A percentile compares a stretch with the other conserved stretches of the same genome.
phyloP scores from a whole-genome alignment of 1,140 invertebrate species.

The Lineus longissimus region DNA sequence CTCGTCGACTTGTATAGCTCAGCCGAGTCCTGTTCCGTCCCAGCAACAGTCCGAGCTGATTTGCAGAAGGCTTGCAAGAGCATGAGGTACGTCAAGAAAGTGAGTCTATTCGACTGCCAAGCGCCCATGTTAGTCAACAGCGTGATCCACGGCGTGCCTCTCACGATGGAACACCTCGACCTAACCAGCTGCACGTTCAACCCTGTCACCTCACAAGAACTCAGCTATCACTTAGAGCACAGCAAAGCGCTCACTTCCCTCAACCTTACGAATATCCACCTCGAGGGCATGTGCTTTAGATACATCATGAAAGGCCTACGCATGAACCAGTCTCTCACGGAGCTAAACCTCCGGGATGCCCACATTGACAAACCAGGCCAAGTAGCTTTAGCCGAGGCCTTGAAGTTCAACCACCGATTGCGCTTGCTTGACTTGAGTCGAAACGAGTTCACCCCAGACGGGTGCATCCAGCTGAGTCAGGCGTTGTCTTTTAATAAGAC shows the following conservation, averaged over 20 bases:
- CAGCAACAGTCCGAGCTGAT: constrained; percentile 29
- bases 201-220: constrained; percentile 30
- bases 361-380: constrained; percentile 30
- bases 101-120: constrained; percentile 25
- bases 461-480: constrained; percentile 16
- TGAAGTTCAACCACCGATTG: constrained; percentile 33
- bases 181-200: constrained; percentile 32
- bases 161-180: constrained; percentile 24
- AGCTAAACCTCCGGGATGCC: constrained; percentile 25
- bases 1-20: constrained; percentile 19
- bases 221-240: constrained; percentile 29
- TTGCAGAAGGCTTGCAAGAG: constrained; percentile 29
- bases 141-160: constrained; percentile 31
- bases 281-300: constrained; percentile 33
- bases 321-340: constrained; percentile 24
- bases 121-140: constrained; percentile 26
- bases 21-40: constrained; percentile 7
- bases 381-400: constrained; percentile 28
- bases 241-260: constrained; percentile 21
- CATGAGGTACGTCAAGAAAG: constrained; percentile 22
- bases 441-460: constrained; percentile 31
- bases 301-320: constrained; percentile 34
- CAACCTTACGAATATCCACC: constrained; percentile 25
- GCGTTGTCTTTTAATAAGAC: background rate
- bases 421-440: constrained; percentile 31